phyloP scores from a whole-genome alignment of 2,797 vertebrate genomes.

The Oryzias sinensis region DNA sequence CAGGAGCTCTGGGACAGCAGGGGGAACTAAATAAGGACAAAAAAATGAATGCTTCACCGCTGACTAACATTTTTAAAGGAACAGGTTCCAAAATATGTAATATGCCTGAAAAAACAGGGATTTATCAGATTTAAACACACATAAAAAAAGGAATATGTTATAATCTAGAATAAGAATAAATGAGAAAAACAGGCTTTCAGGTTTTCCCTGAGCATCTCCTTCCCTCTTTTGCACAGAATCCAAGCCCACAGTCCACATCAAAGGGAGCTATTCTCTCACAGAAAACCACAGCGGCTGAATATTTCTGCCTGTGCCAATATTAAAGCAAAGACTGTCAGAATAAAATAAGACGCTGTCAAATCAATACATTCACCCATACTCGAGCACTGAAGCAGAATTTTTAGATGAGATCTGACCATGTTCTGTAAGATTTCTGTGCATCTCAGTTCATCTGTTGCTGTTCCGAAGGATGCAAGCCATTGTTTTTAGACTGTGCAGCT shows the following conservation, averaged over 20 bases:
- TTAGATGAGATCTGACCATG: too few relatives aligned
- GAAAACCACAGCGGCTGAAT: background rate
- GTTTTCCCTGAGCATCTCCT: background rate
- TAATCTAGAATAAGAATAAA: too few relatives aligned
- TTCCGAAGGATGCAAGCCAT: too few relatives aligned
- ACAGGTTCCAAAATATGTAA: background rate
- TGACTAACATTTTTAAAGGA: conserved; percentile 25
- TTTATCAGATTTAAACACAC: background rate
- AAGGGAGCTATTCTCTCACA: background rate
- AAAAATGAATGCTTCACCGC: conserved; percentile 17
- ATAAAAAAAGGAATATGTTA: background rate
- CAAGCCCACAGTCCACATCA: background rate
- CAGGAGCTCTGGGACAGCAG: conserved; percentile 41
- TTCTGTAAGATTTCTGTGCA: too few relatives aligned
- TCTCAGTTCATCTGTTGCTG: too few relatives aligned
- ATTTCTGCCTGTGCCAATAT: background rate
- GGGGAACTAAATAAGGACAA: conserved; percentile 36
- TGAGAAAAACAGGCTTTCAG: background rate
- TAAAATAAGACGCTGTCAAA: background rate
- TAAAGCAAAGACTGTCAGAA: background rate
- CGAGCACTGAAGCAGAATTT: too few relatives aligned
- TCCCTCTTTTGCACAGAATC: background rate
- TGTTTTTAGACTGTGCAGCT: too few relatives aligned
- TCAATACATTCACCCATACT: background rate
- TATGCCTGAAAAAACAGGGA: background rate